phyloP scores from a whole-genome alignment of 2,888 invertebrate species.

The Caenorhabditis virilis region DNA sequence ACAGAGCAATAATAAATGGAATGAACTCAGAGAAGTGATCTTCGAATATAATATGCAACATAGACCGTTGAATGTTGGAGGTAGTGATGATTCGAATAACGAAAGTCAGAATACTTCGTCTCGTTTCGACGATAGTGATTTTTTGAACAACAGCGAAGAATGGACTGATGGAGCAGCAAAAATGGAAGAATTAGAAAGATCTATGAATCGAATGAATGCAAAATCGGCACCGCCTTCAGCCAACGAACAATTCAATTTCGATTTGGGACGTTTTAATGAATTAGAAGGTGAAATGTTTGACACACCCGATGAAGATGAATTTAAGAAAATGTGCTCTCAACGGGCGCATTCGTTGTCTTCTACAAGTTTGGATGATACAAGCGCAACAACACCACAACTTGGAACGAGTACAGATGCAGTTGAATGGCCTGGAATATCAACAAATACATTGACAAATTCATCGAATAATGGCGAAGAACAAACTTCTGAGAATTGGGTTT shows the following conservation, averaged over 20 bases:
- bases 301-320: constrained; percentile 36
- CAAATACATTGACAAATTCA: too few species aligned
- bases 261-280: constrained; percentile 13
- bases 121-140: background rate
- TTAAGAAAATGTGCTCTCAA: constrained; percentile 33
- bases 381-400: background rate
- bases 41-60: constrained; percentile 9
- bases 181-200: constrained; percentile 13
- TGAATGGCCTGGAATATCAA: constrained; percentile 23
- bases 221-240: background rate
- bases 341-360: constrained; percentile 17
- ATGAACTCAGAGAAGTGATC: constrained; percentile 17
- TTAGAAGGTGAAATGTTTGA: constrained; percentile 22
- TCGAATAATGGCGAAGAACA: constrained; percentile 5
- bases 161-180: constrained; percentile 25
- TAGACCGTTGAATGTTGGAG: background rate
- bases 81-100: background rate
- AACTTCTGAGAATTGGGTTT: constrained; percentile 22
- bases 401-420: too few species aligned
- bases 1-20: constrained; percentile 14
- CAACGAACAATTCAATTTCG: background rate
- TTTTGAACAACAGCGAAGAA: constrained; percentile 32
- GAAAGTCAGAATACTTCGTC: background rate
- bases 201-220: background rate
- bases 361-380: background rate